phyloP scores from a whole-genome alignment of 2,888 invertebrate species.

The Alloplasta piceator region DNA sequence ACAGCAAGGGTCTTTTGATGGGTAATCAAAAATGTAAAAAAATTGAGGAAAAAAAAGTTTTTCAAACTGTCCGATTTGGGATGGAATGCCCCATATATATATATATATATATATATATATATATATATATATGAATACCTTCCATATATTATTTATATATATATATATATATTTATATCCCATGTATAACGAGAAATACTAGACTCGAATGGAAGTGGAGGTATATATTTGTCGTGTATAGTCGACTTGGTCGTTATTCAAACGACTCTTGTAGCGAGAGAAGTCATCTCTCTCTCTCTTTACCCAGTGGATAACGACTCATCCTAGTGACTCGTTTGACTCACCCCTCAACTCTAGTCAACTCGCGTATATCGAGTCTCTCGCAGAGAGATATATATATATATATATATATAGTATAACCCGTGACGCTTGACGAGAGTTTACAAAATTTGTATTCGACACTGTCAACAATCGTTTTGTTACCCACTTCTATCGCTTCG shows the following conservation, averaged over 20 bases:
- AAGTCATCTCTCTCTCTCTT: conserved; percentile 41
- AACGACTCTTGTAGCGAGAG: conserved; percentile 54
- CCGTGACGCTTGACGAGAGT: conserved; percentile 10
- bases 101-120: conserved; percentile 2
- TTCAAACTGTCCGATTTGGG: too few relatives aligned
- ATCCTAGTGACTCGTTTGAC: conserved; percentile 29
- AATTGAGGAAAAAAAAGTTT: too few relatives aligned
- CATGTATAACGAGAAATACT: conserved; percentile 31
- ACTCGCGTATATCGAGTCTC: conserved; percentile 33
- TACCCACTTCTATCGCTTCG: not conserved
- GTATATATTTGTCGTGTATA: not conserved
- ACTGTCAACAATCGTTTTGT: conserved; percentile 13
- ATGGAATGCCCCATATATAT: too few relatives aligned
- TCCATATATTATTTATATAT: not conserved
- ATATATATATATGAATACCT: conserved; percentile 1
- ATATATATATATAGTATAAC: not conserved
- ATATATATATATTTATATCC: conserved; percentile 10
- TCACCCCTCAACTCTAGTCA: conserved; percentile 33
- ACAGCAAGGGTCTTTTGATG: too few relatives aligned
- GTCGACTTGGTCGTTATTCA: conserved; percentile 60
- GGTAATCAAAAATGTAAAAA: too few relatives aligned
- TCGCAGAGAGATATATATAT: conserved; percentile 14
- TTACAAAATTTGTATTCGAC: conserved; percentile 59
- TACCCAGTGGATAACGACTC: conserved; percentile 43
- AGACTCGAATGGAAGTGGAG: conserved; percentile 20